Percentiles rank a stretch among this genome's conserved stretches.
These are phyloP conservation scores for Heliconius charithonia DNA, from an alignment of 2,888 invertebrate genomes.

Conservation along the genomic window DNA sequence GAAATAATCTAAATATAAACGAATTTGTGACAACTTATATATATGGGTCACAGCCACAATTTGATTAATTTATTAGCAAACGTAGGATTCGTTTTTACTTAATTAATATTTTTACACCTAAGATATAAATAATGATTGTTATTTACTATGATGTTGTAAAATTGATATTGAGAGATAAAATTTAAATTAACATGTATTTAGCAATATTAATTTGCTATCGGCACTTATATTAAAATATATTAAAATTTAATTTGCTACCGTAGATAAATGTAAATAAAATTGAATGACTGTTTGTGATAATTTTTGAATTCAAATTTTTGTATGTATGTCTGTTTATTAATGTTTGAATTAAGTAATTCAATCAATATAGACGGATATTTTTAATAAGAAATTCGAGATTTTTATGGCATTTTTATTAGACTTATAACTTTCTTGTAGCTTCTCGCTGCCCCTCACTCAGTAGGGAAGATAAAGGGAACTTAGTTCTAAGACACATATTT, in stretches of 20 bases:
- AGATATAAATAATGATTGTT: neutral
- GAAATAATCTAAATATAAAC: conserved; percentile 39
- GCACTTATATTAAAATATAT: conserved; percentile 13
- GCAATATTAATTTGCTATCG: conserved; percentile 8
- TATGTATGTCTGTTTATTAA: neutral
- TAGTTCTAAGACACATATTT: no score
- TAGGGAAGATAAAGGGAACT: no score
- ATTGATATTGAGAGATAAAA: neutral
- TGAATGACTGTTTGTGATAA: neutral
- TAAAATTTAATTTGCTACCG: neutral
- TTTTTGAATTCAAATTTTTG: neutral
- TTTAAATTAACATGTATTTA: neutral
- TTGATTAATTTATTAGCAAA: neutral
- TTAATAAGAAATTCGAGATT: neutral
- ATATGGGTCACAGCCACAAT: conserved; percentile 4
- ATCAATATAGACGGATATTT: neutral
- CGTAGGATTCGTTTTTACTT: neutral
- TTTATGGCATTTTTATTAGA: neutral
- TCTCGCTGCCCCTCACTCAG: no score
- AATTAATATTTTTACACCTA: neutral
- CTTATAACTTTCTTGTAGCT: no score
- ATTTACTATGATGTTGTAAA: neutral
- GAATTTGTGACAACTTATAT: conserved; percentile 11
- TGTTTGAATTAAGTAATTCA: neutral
- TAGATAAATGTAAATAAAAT: neutral